These are phyloP conservation scores for Clivina fossor DNA, from an alignment of 2,888 invertebrate species.

Conservation along the genomic window DNA sequence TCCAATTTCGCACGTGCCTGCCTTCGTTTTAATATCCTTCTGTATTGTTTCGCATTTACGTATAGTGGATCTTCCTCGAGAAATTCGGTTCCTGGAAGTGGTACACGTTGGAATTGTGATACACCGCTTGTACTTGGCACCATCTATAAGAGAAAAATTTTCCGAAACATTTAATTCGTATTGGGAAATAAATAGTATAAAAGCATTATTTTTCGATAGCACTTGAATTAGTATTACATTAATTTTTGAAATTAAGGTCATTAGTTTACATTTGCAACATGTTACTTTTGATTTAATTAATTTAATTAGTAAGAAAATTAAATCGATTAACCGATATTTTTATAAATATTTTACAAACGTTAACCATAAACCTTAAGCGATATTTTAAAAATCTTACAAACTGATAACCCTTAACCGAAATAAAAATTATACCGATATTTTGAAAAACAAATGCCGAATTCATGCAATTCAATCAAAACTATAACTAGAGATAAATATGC, in stretches of 20 bases:
- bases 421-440: too few relatives aligned
- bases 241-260: not conserved
- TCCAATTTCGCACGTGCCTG: conserved; percentile 94
- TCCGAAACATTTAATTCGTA: not conserved
- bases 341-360: too few relatives aligned
- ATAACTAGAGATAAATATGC: too few relatives aligned
- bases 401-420: too few relatives aligned
- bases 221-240: conserved; percentile 25
- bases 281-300: too few relatives aligned
- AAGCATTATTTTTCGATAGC: conserved; percentile 22
- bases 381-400: too few relatives aligned
- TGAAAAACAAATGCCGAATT: too few relatives aligned
- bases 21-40: conserved; percentile 90
- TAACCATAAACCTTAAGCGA: too few relatives aligned
- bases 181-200: conserved; percentile 16
- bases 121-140: conserved; percentile 56
- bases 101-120: conserved; percentile 61
- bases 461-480: too few relatives aligned
- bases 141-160: conserved; percentile 54
- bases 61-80: conserved; percentile 94
- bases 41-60: conserved; percentile 98
- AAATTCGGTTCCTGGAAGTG: conserved; percentile 63
- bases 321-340: too few relatives aligned
- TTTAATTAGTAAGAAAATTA: too few relatives aligned
- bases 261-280: conserved; percentile 15